phyloP scores from a whole-genome alignment of 2,797 vertebrate genomes.

The Aphelocoma californica region DNA sequence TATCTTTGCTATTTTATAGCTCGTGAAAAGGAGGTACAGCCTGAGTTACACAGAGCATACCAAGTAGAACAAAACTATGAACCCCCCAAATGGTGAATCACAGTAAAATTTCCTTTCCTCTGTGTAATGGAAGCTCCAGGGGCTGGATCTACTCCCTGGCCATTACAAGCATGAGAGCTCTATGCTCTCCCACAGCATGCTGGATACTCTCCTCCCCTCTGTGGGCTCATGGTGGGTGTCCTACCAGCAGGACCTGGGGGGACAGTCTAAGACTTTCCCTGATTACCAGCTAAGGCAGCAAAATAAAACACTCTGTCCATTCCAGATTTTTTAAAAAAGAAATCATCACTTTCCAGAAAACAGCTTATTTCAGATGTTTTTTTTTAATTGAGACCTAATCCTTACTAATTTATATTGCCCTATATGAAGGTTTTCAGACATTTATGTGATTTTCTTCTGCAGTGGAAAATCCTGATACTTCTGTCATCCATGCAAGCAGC shows the following conservation, averaged over 20 bases:
- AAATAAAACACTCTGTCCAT: rapidly evolving
- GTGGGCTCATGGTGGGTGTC: rapidly evolving
- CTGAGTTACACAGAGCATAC: not conserved
- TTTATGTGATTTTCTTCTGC: not conserved
- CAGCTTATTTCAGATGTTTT: not conserved
- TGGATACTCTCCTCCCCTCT: not conserved
- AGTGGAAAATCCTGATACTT: not conserved
- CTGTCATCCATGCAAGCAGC: not conserved
- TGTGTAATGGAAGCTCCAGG: not conserved
- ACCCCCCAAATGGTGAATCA: rapidly evolving
- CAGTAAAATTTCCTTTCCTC: rapidly evolving
- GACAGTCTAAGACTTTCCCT: rapidly evolving
- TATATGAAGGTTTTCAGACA: not conserved
- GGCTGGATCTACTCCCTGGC: not conserved
- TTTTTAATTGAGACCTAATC: not conserved
- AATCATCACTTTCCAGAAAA: not conserved
- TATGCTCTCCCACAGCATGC: rapidly evolving
- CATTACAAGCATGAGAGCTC: rapidly evolving
- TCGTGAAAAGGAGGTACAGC: not conserved
- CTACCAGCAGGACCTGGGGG: not conserved
- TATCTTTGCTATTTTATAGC: not conserved
- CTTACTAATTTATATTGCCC: not conserved
- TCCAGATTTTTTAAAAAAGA: not conserved
- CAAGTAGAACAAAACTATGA: not conserved
- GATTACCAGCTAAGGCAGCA: not conserved